Conservation (phyloP, 2,113 vertebrate species). For the Procavia capensis region DNA sequence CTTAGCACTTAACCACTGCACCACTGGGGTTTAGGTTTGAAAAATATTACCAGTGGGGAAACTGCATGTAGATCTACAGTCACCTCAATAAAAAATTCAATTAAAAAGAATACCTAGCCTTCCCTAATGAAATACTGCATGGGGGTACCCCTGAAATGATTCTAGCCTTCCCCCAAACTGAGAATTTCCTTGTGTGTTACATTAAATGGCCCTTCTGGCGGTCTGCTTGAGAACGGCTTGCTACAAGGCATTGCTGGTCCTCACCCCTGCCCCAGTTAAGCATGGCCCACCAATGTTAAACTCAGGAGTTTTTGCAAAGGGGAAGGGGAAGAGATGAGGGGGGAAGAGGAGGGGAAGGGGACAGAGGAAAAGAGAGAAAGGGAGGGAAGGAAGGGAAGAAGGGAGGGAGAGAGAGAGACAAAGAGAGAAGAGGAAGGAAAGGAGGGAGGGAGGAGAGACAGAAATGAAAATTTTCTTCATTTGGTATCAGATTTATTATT, state of each 20-base stretch:
- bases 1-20: too few relatives aligned
- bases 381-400: too few relatives aligned
- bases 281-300: neutral
- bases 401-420: too few relatives aligned
- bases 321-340: too few relatives aligned
- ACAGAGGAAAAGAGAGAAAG: too few relatives aligned
- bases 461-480: neutral
- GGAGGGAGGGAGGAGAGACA: too few relatives aligned
- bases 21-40: too few relatives aligned
- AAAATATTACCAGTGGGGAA: too few relatives aligned
- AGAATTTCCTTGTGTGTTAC: neutral
- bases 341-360: too few relatives aligned
- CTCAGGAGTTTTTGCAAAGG: too few relatives aligned
- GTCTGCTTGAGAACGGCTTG: neutral
- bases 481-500: neutral
- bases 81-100: neutral
- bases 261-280: rapidly evolving
- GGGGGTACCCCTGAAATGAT: neutral
- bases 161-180: neutral
- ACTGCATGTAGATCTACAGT: neutral
- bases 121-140: neutral
- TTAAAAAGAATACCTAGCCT: neutral
- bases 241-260: rapidly evolving
- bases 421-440: too few relatives aligned
- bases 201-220: neutral